These are phyloP conservation scores for Cryptoprocta ferox DNA, from an alignment of 2,797 vertebrate genomes.

Conservation along the genomic window DNA sequence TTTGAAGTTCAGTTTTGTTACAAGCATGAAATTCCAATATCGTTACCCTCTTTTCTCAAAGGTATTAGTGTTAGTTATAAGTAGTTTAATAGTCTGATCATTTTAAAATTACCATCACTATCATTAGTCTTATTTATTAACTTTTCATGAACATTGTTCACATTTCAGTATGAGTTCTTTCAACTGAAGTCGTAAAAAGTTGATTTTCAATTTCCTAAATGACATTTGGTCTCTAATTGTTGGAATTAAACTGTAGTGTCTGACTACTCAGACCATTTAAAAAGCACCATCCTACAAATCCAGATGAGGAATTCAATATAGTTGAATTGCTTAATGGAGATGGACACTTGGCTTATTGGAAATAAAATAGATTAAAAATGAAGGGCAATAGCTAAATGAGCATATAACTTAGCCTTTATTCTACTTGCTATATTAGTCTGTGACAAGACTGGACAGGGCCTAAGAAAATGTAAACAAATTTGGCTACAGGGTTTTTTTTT, in stretches of 20 bases:
- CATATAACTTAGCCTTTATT: constrained; percentile 14
- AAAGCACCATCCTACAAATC: constrained; percentile 50
- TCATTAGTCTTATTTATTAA: constrained; percentile 77
- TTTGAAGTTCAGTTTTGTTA: constrained; percentile 59
- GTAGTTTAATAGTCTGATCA: constrained; percentile 59
- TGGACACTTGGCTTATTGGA: constrained; percentile 57
- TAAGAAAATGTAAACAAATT: not conserved
- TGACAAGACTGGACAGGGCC: not conserved
- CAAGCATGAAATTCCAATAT: constrained; percentile 46
- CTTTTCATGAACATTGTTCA: constrained; percentile 79
- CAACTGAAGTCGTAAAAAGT: constrained; percentile 73
- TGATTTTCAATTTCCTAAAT: constrained; percentile 79
- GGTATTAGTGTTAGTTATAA: constrained; percentile 59
- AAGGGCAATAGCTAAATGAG: constrained; percentile 56
- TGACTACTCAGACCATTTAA: constrained; percentile 43
- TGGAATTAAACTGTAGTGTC: constrained; percentile 54
- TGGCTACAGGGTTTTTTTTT: not conserved
- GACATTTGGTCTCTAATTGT: constrained; percentile 69
- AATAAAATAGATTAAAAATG: constrained; percentile 66
- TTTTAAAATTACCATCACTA: constrained; percentile 66
- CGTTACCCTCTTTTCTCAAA: constrained; percentile 41
- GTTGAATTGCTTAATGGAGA: constrained; percentile 69
- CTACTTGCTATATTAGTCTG: not conserved
- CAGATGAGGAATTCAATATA: constrained; percentile 50
- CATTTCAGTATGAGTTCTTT: constrained; percentile 69